Evolutionary conservation across 1,140 invertebrate species (phyloP), one percentile per base, ranked within the genome.

Genomic region (Archivesica marissinica): DNA sequence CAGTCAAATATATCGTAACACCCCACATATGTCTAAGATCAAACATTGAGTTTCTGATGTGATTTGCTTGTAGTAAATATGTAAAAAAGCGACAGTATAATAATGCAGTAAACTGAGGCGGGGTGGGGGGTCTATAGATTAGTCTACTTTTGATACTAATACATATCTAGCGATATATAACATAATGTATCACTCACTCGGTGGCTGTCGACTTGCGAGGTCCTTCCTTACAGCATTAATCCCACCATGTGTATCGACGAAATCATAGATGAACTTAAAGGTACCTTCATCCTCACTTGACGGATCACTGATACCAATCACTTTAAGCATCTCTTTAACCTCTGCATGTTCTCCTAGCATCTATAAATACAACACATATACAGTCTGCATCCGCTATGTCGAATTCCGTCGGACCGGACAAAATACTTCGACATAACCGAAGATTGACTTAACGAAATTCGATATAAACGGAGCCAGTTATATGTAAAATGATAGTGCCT

Each of bases 231-330:
- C 91, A 50, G 96, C 96, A 84, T 96, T 96, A 30, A 97, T 92
- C 23, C 97, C 97, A 41, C 97, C 97, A 94, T 98, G 95, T 44
- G 93, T 88, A 91, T 97, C 96, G 86, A 99, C 97, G 92, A 99
- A 99, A 94, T 98, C 97, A 93, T 99, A 99, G 92, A 99, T 98
- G 92, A 98, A 99, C 77, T 97, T 96, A 25, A 97, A 94, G 0
- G 98, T 99, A n/a, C 96, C 96, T 85, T 96, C 95, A 94, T 99
- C 97, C 86, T 96, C 95, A 1, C 98, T 95, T 88, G 98, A 96
- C 72, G 95, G 95, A 66, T 97, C 96, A 15, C 47, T 59, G 96
- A 85, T 97, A 97, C 83, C 97, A 96, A 95, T 95, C 88, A 64
- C 56, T 80, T 95, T 94, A 91, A 99, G 97, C 92, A 99, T 97